Percentiles rank a stretch among this genome's conserved stretches.
Conservation (phyloP, 1,140 invertebrate species). For the Epicauta chinensis region DNA sequence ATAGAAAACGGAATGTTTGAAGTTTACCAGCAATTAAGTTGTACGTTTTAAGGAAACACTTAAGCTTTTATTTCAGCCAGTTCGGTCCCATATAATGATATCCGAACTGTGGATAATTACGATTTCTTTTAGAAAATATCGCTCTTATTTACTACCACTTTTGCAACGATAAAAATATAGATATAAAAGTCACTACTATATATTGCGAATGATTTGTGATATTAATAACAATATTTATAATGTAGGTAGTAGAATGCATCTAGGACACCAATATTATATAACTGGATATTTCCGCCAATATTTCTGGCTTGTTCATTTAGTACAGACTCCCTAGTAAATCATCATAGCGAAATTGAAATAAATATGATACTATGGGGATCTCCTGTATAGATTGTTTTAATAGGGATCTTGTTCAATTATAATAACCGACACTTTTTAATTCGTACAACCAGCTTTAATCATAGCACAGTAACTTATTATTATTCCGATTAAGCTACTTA, state of each 20-base stretch:
- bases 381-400: constrained; percentile 14
- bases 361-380: constrained; percentile 17
- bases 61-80: constrained; percentile 16
- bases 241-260: constrained; percentile 17
- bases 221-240: constrained; percentile 2
- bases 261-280: constrained; percentile 18
- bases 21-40: too few relatives aligned
- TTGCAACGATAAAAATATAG: too few relatives aligned
- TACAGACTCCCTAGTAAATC: constrained; percentile 11
- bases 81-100: constrained; percentile 25
- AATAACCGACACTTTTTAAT: constrained; percentile 18
- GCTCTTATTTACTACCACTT: too few relatives aligned
- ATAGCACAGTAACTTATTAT: too few relatives aligned
- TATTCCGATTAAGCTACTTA: too few relatives aligned
- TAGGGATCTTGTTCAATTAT: constrained; percentile 16
- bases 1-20: too few relatives aligned
- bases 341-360: constrained; percentile 20
- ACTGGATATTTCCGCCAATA: constrained; percentile 19
- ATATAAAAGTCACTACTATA: not conserved
- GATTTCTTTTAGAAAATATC: not conserved
- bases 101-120: constrained; percentile 20
- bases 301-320: constrained; percentile 8
- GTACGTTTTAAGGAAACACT: constrained; percentile 15
- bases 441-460: not conserved
- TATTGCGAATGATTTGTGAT: not conserved